Percentiles rank a stretch among this genome's conserved stretches.
Evolutionary conservation across 2,797 vertebrate genomes (phyloP).

Genomic region (Melanotaenia maccullochi): DNA sequence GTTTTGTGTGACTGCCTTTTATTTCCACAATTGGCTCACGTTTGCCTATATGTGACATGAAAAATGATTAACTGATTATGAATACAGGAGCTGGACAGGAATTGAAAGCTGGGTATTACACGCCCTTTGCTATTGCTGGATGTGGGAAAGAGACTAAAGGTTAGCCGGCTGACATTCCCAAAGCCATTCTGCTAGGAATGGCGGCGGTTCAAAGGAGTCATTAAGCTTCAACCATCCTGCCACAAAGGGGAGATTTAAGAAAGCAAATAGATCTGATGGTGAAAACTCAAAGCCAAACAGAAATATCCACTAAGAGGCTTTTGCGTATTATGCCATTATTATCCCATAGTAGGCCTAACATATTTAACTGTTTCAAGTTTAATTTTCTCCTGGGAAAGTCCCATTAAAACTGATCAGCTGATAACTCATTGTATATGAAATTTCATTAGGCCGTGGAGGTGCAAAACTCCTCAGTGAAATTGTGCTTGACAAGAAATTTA

Average conservation of each 20-base stretch:
- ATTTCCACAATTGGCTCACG: neutral
- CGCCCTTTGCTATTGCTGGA: slow-evolving; percentile 50
- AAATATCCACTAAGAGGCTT: slow-evolving; percentile 82
- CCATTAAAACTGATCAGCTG: slow-evolving; percentile 26
- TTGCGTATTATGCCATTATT: slow-evolving; percentile 70
- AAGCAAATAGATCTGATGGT: slow-evolving; percentile 80
- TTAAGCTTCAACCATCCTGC: slow-evolving; percentile 70
- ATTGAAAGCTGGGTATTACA: slow-evolving; percentile 51
- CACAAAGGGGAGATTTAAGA: slow-evolving; percentile 85
- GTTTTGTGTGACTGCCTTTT: neutral
- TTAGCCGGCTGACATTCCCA: slow-evolving; percentile 78
- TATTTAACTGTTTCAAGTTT: slow-evolving; percentile 73
- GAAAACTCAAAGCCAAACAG: slow-evolving; percentile 80
- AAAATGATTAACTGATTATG: slow-evolving; percentile 18
- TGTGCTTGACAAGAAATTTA: neutral
- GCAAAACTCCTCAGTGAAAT: neutral
- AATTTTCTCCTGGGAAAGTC: slow-evolving; percentile 77
- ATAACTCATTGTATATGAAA: slow-evolving; percentile 1
- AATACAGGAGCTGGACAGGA: slow-evolving; percentile 38
- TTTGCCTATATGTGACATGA: slow-evolving; percentile 23
- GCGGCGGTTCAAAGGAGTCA: slow-evolving; percentile 82
- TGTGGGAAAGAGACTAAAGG: slow-evolving; percentile 81
- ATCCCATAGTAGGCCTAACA: slow-evolving; percentile 52
- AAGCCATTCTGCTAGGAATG: slow-evolving; percentile 68
- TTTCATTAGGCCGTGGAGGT: neutral